These are phyloP conservation scores for Tetramorium alpestre DNA, from an alignment of 1,140 invertebrate species.

Conservation along the genomic window DNA sequence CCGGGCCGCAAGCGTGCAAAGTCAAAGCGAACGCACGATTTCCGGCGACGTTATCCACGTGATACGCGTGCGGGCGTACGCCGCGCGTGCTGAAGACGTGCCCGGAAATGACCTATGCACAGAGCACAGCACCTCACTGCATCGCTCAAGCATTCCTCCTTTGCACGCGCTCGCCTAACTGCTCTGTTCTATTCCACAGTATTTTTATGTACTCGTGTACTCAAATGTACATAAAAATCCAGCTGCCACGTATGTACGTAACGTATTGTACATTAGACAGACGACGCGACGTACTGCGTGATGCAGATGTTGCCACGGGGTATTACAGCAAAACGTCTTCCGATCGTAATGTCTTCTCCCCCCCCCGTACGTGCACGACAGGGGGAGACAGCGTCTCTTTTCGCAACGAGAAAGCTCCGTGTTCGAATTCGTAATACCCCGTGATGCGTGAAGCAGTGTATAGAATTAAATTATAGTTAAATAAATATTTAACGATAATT, in stretches of 20 bases:
- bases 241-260: conserved; percentile 58
- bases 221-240: conserved; percentile 71
- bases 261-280: conserved; percentile 36
- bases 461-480: conserved; percentile 1
- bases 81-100: conserved; percentile 66
- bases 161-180: conserved; percentile 82
- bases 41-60: background rate
- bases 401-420: background rate
- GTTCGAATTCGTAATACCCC: conserved; percentile 21
- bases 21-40: conserved; percentile 11
- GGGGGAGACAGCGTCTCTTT: background rate
- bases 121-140: conserved; percentile 83
- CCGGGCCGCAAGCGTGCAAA: too few species aligned
- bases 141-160: conserved; percentile 83
- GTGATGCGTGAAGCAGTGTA: conserved; percentile 16
- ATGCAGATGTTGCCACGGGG: conserved; percentile 34
- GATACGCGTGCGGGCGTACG: conserved; percentile 61
- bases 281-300: conserved; percentile 42
- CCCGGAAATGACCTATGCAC: conserved; percentile 77
- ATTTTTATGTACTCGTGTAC: conserved; percentile 64
- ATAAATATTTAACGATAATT: background rate
- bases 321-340: conserved; percentile 29
- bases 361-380: background rate
- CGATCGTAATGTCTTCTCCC: background rate
- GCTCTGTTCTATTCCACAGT: conserved; percentile 76